Base-by-base conservation (phyloP, 1,140 invertebrate species). In the Leptinotarsa undecemlineata region DNA sequence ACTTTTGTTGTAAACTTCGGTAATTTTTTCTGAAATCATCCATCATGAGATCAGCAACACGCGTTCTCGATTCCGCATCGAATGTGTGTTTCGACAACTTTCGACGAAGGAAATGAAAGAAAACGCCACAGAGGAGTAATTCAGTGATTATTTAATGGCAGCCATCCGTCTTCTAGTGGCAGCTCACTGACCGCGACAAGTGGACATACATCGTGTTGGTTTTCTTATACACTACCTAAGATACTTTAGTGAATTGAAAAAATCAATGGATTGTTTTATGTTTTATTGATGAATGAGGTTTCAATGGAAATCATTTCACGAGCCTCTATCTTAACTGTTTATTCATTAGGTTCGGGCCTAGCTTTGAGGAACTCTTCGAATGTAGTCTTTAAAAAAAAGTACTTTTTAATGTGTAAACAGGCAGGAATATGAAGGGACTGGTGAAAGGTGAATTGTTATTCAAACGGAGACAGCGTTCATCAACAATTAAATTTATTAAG, bases 11-110 rank as follows among this genome's bases (percentile, higher is more conserved):
- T 83, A 84, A 84, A 84, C 78, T 84, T 84, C 82, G 73, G 83
- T 84, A 84, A 84, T 84, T 84, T 82, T 82, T 83, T 82, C 81
- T 79, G 81, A 83, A 81, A 84, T 83, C 83, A 84, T 84, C 82
- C 80, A 84, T 84, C 83, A 84, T 81, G 78, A 81, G 79, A 84
- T 83, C 82, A 79, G 71, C 60, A 79, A 72, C 77, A 79, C 73
- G 74, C 75, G 77, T 74, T 78, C 72, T 71, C 72, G 73, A 76
- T 74, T 74, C 72, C 48, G 19, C 67, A 68, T 60, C 48, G 61
- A 72, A 76, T 75, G 67, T 57, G 64, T 64, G 51, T 48, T 62
- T 47, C 63, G 51, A 62, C 57, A 75, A 75, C 66, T 75, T 57
- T 57, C 70, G 8, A 51, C 70, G 61, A 75, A 42, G 42, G 67